Conservation (phyloP, 2,797 vertebrate species). For the Merluccius polli region DNA sequence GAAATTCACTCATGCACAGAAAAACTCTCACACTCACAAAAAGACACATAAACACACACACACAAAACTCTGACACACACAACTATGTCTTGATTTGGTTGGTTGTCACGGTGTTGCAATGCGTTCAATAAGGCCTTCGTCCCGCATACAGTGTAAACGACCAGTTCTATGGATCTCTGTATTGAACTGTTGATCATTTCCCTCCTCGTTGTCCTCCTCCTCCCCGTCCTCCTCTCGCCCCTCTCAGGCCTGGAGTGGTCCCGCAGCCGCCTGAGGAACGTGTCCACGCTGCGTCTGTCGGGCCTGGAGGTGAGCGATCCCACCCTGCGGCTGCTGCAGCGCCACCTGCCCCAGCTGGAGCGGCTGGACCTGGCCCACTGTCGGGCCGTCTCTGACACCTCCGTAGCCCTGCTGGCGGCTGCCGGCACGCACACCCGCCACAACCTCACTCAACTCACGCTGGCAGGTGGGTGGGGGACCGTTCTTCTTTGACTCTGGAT, state of each 20-base stretch:
- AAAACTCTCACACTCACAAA: neutral
- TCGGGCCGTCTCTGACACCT: slow-evolving; percentile 85
- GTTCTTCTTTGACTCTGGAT: too few species aligned
- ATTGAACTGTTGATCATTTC: too few species aligned
- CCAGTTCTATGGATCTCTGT: neutral
- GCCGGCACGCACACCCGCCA: slow-evolving; percentile 1
- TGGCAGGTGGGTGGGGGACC: slow-evolving; percentile 77
- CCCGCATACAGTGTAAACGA: neutral
- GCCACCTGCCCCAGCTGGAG: slow-evolving; percentile 90
- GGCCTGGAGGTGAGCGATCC: slow-evolving; percentile 91
- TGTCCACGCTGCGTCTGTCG: slow-evolving; percentile 85
- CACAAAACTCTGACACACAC: neutral
- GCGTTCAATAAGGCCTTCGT: too few species aligned
- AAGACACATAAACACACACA: too few species aligned
- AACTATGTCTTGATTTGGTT: neutral
- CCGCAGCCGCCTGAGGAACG: slow-evolving; percentile 90
- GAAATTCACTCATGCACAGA: neutral
- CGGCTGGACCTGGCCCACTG: slow-evolving; percentile 92
- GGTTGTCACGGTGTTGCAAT: neutral
- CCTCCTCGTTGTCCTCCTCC: too few species aligned
- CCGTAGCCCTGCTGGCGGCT: neutral
- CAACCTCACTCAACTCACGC: neutral
- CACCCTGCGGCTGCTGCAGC: slow-evolving; percentile 87
- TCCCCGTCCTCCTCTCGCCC: neutral
- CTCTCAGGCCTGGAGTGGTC: slow-evolving; percentile 82